Evolutionary conservation across 1,140 invertebrate genomes (phyloP).

Genomic region (Archegozetes longisetosus): DNA sequence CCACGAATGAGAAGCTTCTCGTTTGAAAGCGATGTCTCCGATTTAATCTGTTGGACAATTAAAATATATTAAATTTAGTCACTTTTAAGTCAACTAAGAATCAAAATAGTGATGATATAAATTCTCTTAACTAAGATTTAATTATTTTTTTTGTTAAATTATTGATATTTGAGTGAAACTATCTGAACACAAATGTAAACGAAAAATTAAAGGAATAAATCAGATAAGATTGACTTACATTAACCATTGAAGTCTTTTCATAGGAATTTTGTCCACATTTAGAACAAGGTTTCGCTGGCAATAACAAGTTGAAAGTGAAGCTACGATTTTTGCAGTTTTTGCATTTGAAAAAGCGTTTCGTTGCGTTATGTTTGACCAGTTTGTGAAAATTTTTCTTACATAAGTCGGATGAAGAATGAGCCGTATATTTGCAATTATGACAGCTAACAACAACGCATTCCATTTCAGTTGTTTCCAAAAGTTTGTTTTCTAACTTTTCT

Average conservation of each 20-base stretch:
- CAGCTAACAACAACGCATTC: conserved; percentile 73
- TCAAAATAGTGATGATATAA: too few species aligned
- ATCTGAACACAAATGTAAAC: neutral
- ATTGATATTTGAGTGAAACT: too few species aligned
- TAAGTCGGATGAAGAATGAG: conserved; percentile 59
- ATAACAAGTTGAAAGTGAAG: conserved; percentile 51
- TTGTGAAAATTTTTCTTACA: conserved; percentile 67
- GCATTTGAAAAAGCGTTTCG: conserved; percentile 82
- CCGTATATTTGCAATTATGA: conserved; percentile 71
- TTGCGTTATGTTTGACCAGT: conserved; percentile 48
- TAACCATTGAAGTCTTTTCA: conserved; percentile 61
- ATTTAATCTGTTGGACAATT: neutral
- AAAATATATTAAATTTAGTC: too few species aligned
- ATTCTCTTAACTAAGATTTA: too few species aligned
- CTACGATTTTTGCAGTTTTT: conserved; percentile 65
- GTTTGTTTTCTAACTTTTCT: conserved; percentile 80
- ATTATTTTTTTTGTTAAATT: too few species aligned
- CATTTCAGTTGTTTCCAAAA: conserved; percentile 65
- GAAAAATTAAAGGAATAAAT: neutral
- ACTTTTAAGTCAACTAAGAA: too few species aligned
- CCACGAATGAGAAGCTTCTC: neutral
- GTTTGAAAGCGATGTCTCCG: neutral
- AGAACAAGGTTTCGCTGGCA: conserved; percentile 52
- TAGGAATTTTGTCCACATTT: conserved; percentile 55
- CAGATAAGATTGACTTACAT: conserved; percentile 31